Base-by-base conservation (phyloP, 2,797 vertebrate species). In the Sebastes goodei region DNA sequence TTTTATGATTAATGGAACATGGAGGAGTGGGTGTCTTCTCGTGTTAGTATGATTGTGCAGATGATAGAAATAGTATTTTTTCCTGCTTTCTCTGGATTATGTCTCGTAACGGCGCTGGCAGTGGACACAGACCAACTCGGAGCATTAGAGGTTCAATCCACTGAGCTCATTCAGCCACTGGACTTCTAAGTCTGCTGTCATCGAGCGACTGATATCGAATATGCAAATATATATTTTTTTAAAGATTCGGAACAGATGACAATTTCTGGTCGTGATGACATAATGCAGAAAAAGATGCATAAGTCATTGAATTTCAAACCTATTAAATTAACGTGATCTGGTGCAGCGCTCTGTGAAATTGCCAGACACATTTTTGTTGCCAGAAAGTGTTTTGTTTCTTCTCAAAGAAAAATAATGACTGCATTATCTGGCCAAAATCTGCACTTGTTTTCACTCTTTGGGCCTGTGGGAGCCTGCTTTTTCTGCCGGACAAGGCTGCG, bases 351-450 rank as follows among this genome's bases (percentile, higher is more conserved):
- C 25, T 3, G 9, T 80, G 23, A 87, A 82, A 86, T 74, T 68
- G 66, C 77, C 82, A 88, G 74, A 80, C 75, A 78, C 25, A 20
- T 74, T 71, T 63, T 65, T 56, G 55, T 82, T 88, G 85, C 90
- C 88, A 90, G 25, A 83, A 77, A 81, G 74, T 72, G 67, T 89
- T 89, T 92, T 76, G 81, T 86, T 89, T 86, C 78, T 76, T 83
- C 70, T 90, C 83, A 89, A 81, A 82, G 60, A 89, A 91, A 65
- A 94, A 84, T 82, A 89, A 90, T 78, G 88, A 80, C 68, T 0
- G 0, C 42, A 76, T 84, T 89, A 93, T 93, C 92, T 66, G 81
- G 81, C 85, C 67, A 70, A 76, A 87, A 90, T 90, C 90, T 82
- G 77, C 71, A 25, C 74, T 92, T 83, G 74, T 88, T 85, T 89